Conservation (phyloP, 2,797 vertebrate species). For the Adelosebastes latens region DNA sequence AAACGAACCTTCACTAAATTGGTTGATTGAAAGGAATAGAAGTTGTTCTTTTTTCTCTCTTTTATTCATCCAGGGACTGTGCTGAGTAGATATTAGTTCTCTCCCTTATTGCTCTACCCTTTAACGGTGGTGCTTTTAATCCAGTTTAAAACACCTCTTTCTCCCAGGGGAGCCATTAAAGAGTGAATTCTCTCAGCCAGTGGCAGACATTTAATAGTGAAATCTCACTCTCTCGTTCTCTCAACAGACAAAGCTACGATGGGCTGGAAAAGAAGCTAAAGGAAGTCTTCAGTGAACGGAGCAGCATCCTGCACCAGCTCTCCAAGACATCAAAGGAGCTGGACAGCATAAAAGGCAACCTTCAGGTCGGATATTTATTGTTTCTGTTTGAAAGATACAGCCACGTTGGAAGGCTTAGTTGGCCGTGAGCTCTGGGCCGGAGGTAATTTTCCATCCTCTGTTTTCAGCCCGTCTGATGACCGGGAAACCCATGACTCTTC, state of each 20-base stretch:
- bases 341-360: constrained; percentile 94
- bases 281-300: constrained; percentile 94
- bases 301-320: constrained; percentile 92
- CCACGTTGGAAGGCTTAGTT: constrained; percentile 8
- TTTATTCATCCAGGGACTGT: constrained; percentile 33
- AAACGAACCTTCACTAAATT: constrained; percentile 47
- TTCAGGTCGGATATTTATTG: constrained; percentile 86
- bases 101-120: constrained; percentile 36
- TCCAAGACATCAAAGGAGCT: constrained; percentile 95
- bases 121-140: constrained; percentile 57
- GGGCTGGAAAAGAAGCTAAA: constrained; percentile 94
- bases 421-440: background rate
- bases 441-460: constrained; percentile 12
- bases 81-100: constrained; percentile 56
- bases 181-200: constrained; percentile 38
- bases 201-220: constrained; percentile 43
- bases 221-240: constrained; percentile 50
- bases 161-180: constrained; percentile 56
- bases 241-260: constrained; percentile 92
- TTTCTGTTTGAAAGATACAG: constrained; percentile 45
- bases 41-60: background rate
- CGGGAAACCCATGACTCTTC: background rate
- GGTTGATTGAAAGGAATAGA: constrained; percentile 54
- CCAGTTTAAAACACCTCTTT: constrained; percentile 53
- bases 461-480: background rate